These are phyloP conservation scores for Bombycilla garrulus DNA, from an alignment of 2,113 vertebrate species.

Conservation along the genomic window DNA sequence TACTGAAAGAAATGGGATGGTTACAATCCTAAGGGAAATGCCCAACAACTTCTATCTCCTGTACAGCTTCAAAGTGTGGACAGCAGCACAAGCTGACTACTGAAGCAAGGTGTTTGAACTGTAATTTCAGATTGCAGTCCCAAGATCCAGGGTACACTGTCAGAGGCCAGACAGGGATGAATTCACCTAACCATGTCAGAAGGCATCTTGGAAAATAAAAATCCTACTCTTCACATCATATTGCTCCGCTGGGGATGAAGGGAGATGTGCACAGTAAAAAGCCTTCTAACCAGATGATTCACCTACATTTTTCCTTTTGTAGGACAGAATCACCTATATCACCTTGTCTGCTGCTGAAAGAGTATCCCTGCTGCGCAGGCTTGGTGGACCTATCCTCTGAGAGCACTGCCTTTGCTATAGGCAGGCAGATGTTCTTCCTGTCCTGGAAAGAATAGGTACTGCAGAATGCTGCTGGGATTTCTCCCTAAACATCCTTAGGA, in stretches of 20 bases:
- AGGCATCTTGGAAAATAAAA: not conserved
- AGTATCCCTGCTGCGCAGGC: not conserved
- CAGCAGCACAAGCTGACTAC: not conserved
- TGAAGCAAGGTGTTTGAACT: rapidly evolving
- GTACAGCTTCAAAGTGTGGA: not conserved
- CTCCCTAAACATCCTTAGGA: not conserved
- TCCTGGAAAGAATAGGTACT: not conserved
- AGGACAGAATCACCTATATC: not conserved
- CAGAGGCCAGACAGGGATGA: not conserved
- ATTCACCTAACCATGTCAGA: not conserved
- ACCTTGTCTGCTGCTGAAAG: not conserved
- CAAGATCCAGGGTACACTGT: rapidly evolving
- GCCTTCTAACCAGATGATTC: not conserved
- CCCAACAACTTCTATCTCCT: not conserved
- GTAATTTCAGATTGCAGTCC: not conserved
- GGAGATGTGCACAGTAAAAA: not conserved
- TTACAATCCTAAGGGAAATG: not conserved
- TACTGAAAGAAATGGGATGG: not conserved
- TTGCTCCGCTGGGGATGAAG: not conserved
- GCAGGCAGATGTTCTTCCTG: not conserved
- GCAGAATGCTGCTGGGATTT: not conserved
- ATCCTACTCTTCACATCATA: not conserved
- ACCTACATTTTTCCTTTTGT: not conserved
- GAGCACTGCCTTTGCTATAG: not conserved
- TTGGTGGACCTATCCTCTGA: not conserved